These are phyloP conservation scores for Cyrtorhinus lividipennis DNA, from an alignment of 1,140 invertebrate genomes.

Conservation along the genomic window DNA sequence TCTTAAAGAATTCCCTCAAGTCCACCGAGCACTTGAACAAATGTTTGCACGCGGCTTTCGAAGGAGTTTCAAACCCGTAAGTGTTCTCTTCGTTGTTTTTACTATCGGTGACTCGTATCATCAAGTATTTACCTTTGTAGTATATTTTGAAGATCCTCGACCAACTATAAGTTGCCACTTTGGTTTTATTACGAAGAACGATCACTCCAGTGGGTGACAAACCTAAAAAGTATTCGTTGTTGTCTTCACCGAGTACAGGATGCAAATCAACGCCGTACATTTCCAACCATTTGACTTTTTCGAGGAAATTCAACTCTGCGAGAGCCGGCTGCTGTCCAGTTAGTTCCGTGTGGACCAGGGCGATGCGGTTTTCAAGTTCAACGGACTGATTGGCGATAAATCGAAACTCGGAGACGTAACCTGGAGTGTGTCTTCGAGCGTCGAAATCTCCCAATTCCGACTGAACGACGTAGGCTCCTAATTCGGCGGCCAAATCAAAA, in stretches of 20 bases:
- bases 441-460: constrained; percentile 98
- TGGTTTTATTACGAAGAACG: constrained; percentile 85
- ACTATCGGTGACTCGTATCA: constrained; percentile 87
- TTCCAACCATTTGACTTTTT: constrained; percentile 68
- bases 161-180: constrained; percentile 99
- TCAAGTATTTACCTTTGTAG: constrained; percentile 92
- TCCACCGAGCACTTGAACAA: constrained; percentile 97
- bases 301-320: constrained; percentile 57
- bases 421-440: constrained; percentile 66
- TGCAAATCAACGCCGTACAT: constrained; percentile 74
- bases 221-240: constrained; percentile 90
- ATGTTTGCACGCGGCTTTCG: constrained; percentile 89
- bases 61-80: constrained; percentile 90
- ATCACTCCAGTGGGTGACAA: constrained; percentile 94
- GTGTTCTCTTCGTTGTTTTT: constrained; percentile 93
- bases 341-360: constrained; percentile 75
- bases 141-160: constrained; percentile 28
- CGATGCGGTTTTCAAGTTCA: constrained; percentile 74
- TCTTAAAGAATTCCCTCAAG: constrained; percentile 93
- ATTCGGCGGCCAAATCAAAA: constrained; percentile 76
- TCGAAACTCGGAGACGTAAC: constrained; percentile 93
- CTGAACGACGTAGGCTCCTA: constrained; percentile 87
- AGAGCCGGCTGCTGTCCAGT: constrained; percentile 53
- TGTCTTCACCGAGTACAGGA: constrained; percentile 81
- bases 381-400: constrained; percentile 86